Evolutionary conservation across 1,140 invertebrate species (phyloP).

Genomic region (Bilobella aurantiaca): DNA sequence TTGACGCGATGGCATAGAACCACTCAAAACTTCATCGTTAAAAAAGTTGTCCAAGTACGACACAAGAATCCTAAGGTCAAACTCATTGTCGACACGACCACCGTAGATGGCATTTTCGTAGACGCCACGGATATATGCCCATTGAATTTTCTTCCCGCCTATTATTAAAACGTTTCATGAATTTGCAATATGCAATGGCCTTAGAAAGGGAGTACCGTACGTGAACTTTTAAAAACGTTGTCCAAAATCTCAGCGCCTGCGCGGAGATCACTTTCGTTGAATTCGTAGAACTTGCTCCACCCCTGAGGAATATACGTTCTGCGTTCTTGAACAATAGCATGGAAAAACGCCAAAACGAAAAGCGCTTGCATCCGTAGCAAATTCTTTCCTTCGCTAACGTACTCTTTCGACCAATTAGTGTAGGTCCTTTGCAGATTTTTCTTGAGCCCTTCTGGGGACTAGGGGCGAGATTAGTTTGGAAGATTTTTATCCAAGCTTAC

Average conservation of each 20-base stretch:
- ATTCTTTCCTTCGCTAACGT: slow-evolving; percentile 41
- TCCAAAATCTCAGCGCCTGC: slow-evolving; percentile 56
- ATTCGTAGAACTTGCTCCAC: slow-evolving; percentile 84
- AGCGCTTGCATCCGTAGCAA: slow-evolving; percentile 48
- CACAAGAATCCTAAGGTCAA: slow-evolving; percentile 61
- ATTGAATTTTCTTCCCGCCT: slow-evolving; percentile 45
- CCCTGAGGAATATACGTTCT: slow-evolving; percentile 75
- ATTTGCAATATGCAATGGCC: too few relatives aligned
- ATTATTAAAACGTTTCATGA: background rate
- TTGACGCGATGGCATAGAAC: slow-evolving; percentile 44
- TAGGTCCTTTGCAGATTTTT: slow-evolving; percentile 52
- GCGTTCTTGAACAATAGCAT: slow-evolving; percentile 78
- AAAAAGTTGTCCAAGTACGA: slow-evolving; percentile 68
- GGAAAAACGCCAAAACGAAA: slow-evolving; percentile 67
- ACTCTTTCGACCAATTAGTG: slow-evolving; percentile 47
- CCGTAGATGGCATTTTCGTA: slow-evolving; percentile 76
- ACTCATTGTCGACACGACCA: slow-evolving; percentile 69
- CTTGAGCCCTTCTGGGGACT: slow-evolving; percentile 57
- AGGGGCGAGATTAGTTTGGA: slow-evolving; percentile 17
- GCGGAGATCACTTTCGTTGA: slow-evolving; percentile 69
- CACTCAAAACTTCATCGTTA: slow-evolving; percentile 45
- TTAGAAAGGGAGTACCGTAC: too few relatives aligned
- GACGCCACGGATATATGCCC: slow-evolving; percentile 69
- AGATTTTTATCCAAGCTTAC: too few relatives aligned
- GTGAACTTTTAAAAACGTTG: slow-evolving; percentile 26